Percentiles rank a stretch among this genome's conserved stretches.
Evolutionary conservation across 2,888 invertebrate genomes (phyloP).

Genomic region (Thera obeliscata): DNA sequence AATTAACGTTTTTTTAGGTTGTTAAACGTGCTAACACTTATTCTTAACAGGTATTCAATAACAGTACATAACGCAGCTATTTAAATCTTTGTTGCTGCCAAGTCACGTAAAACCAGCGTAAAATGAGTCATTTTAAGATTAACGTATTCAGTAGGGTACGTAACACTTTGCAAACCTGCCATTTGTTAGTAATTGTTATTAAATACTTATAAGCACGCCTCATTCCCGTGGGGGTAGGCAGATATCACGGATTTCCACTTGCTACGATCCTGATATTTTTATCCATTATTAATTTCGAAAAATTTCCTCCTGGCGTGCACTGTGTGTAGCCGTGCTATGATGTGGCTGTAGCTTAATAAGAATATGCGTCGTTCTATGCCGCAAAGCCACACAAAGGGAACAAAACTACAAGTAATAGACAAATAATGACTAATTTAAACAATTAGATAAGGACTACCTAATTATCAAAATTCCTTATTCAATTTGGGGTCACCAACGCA

Average conservation of each 20-base stretch:
- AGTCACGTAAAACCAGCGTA: conserved; percentile 23
- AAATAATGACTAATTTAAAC: conserved; percentile 3
- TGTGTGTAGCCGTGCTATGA: too few species aligned
- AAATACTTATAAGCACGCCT: too few species aligned
- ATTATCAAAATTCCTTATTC: conserved; percentile 8
- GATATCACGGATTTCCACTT: too few species aligned
- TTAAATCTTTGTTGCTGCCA: conserved; percentile 1
- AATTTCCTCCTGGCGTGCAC: conserved; percentile 11
- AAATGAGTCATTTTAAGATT: background rate
- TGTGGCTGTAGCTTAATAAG: too few species aligned
- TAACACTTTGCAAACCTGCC: background rate
- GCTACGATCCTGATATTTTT: too few species aligned
- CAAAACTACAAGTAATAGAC: conserved; percentile 3
- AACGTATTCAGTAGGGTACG: background rate
- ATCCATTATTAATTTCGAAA: conserved; percentile 21
- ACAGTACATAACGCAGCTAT: too few species aligned
- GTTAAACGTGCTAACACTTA: too few species aligned
- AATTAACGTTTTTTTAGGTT: too few species aligned
- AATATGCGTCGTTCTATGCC: background rate
- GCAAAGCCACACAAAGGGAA: conserved; percentile 4
- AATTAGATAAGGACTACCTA: conserved; percentile 5
- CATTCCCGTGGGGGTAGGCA: too few species aligned
- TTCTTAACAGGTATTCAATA: background rate
- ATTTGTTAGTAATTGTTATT: conserved; percentile 29
- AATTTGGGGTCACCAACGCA: conserved; percentile 39